phyloP scores from a whole-genome alignment of 2,113 vertebrate species.

The Hirundichthys speculiger region DNA sequence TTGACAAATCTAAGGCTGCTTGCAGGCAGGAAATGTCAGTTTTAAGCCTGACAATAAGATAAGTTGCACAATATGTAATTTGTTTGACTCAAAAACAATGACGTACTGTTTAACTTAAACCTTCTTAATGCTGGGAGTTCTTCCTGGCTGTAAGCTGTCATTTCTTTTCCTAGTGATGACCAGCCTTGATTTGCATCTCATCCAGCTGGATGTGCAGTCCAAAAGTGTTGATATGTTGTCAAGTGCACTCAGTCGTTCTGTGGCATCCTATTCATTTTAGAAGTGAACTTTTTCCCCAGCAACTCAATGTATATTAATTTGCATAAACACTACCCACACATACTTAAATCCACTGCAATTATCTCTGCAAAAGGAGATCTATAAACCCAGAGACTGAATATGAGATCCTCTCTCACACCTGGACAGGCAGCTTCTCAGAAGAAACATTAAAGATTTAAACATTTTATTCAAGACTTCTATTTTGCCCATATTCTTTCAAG shows the following conservation, averaged over 20 bases:
- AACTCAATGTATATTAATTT: conserved; percentile 1
- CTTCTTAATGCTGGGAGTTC: conserved; percentile 11
- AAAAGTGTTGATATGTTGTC: conserved; percentile 17
- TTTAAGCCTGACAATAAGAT: not conserved
- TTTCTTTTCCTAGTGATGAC: conserved; percentile 10
- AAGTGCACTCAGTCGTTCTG: conserved; percentile 7
- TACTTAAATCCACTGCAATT: conserved; percentile 1
- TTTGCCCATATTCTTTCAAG: not conserved
- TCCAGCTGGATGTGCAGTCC: conserved; percentile 12
- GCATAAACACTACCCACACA: conserved; percentile 40
- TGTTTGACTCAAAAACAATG: not conserved
- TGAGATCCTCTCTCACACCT: not conserved
- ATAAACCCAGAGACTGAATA: conserved; percentile 3
- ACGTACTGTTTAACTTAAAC: not conserved
- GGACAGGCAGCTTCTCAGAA: conserved; percentile 1
- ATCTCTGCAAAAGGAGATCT: not conserved
- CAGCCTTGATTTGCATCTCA: no score
- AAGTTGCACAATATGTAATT: not conserved
- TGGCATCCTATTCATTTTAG: not conserved
- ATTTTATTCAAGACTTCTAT: not conserved
- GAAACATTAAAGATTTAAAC: not conserved
- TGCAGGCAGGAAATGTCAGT: conserved; percentile 20
- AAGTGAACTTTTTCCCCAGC: conserved; percentile 9
- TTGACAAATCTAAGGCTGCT: conserved; percentile 11
- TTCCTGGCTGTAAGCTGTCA: conserved; percentile 28